Percentiles rank a stretch among this genome's conserved stretches.
These are phyloP conservation scores for Oithona nana DNA, from an alignment of 2,888 invertebrate genomes.

Conservation along the genomic window DNA sequence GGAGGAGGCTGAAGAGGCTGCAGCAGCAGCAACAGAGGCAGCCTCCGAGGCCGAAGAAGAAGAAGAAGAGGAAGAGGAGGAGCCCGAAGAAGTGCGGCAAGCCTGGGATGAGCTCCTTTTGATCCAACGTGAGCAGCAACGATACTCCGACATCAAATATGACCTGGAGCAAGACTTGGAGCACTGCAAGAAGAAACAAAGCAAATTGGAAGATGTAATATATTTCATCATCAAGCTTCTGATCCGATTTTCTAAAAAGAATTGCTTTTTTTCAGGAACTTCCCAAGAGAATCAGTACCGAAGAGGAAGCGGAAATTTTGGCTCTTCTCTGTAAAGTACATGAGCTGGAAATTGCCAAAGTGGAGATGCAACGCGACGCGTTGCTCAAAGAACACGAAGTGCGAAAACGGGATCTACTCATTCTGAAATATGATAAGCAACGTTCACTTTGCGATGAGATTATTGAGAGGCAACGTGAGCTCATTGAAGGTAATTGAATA, in stretches of 20 bases:
- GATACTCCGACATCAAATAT: constrained; percentile 52
- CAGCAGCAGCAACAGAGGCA: too few species aligned
- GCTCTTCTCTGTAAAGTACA: constrained; percentile 75
- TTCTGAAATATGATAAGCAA: constrained; percentile 63
- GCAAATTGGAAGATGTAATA: constrained; percentile 65
- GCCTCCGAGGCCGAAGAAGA: constrained; percentile 18
- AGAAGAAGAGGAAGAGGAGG: constrained; percentile 22
- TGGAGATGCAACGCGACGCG: constrained; percentile 64
- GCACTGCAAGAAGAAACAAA: constrained; percentile 53
- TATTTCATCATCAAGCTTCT: too few species aligned
- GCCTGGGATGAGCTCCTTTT: constrained; percentile 66
- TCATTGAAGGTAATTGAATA: constrained; percentile 78
- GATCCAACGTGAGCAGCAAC: constrained; percentile 64
- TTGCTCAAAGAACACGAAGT: constrained; percentile 69
- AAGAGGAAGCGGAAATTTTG: constrained; percentile 72
- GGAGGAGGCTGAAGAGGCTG: neutral
- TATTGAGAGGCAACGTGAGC: constrained; percentile 61
- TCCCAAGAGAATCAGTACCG: constrained; percentile 60
- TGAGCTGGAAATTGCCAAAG: constrained; percentile 80
- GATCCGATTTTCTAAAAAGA: neutral
- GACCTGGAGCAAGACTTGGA: constrained; percentile 63
- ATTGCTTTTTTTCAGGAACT: constrained; percentile 46
- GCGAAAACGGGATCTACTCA: constrained; percentile 57
- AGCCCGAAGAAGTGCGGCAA: constrained; percentile 44
- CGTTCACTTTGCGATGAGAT: constrained; percentile 73